Base-by-base conservation (phyloP, 2,113 vertebrate species). In the Etia nguti region DNA sequence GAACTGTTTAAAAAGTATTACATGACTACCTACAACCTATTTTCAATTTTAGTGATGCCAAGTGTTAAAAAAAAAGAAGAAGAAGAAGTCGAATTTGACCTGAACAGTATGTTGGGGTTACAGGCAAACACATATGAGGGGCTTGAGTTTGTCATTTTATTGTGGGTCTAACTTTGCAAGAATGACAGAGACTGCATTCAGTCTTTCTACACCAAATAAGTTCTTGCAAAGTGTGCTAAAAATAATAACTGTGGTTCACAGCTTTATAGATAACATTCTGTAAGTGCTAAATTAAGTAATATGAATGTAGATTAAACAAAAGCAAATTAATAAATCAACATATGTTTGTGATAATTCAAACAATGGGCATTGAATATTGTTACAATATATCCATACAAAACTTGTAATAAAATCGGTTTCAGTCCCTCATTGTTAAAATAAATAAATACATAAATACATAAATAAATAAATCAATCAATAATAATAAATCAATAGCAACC, bases 361-460 rank as follows among this genome's bases (percentile, higher is more conserved):
- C 57, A 59, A 18, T 31, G 57, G 31, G 26, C 3, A 1, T 2
- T 31, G 3, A 60, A 60, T 15, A 10, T 60, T 55, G n/a, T 55
- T 31, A 6, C 8, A 6, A 10, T 31, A 18, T 31, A 34, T 18
- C 57, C 57, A 60, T 31, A 31, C 31, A 60, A 59, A 15, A 1
- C 10, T 31, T 31, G 57, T 31, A 31, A 59, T 10, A 31, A 31
- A 31, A 59, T 0, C 29, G 56, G 56, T 31, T 59, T 31, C 56
- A 59, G 15, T 13, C 15, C 15, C 2, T 59, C 4, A 8, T 31
- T 18, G 5, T 20, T 60, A 34, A 59, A 59, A 59, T 57, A 5
- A 57, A 57, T 8, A 0, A 16, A 15, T 29, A 0, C 26, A 26
- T 4, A 1, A 10, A 38, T 10, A 10, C 24, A 56, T 29, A 0